phyloP scores from a whole-genome alignment of 2,888 invertebrate species.

The Neoitamus cyanurus region DNA sequence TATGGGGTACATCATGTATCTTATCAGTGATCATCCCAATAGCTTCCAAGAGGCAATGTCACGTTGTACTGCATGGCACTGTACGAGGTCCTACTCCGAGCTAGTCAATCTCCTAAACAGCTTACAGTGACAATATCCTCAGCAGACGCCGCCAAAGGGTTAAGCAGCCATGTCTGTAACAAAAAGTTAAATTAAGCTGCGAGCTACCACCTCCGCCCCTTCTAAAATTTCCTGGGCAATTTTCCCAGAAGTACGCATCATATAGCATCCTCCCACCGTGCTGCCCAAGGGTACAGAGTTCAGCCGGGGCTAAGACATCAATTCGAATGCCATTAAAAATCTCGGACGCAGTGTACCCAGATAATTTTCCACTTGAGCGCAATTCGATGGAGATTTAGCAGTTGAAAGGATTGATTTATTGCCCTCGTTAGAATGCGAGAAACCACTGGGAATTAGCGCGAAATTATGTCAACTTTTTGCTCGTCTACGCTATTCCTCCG shows the following conservation, averaged over 20 bases:
- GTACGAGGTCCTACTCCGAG: too few relatives aligned
- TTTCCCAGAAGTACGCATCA: neutral
- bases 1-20: neutral
- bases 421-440: constrained; percentile 11
- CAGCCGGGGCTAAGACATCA: neutral
- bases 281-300: neutral
- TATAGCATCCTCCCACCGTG: neutral
- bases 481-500: neutral
- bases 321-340: neutral
- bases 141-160: neutral
- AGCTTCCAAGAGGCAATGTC: neutral
- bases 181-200: neutral
- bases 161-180: neutral
- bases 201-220: neutral
- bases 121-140: neutral
- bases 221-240: neutral
- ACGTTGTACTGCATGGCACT: neutral
- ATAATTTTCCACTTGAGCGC: constrained; percentile 14
- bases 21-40: neutral
- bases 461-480: constrained; percentile 21
- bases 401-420: constrained; percentile 30
- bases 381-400: constrained; percentile 9
- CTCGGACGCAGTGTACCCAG: neutral
- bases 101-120: neutral
- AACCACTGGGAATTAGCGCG: neutral